Evolutionary conservation across 2,888 invertebrate species (phyloP), one percentile per base, ranked within the genome.

Genomic region (Gymnoscelis rufifasciata): DNA sequence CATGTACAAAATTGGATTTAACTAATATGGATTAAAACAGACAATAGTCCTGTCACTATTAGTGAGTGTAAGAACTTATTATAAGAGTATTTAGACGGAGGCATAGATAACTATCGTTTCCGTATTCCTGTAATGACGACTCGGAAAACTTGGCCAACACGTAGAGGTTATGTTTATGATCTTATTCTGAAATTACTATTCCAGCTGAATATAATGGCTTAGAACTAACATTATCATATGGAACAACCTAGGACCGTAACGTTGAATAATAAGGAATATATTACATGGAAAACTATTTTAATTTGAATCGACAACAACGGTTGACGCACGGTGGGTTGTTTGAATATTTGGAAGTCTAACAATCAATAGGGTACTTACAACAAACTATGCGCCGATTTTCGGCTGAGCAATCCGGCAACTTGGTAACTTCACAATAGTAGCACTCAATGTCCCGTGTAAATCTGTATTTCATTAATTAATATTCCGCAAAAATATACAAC

Each of bases 401-500:
- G 35, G 5, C 10, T 10, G 15, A 23, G 11, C 15, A 10, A 19
- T 23, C 19, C 19, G 19, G 10, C 19, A 7, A 7, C 7, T 10
- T 1, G 10, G 15, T 12, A 29, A 23, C 15, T 39, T 19, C 31
- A 42, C 35, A 19, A 42, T 33, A 36, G 15, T 11, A 36, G 13
- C 13, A 12, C 11, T 11, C 3, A 23, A 12, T 23, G 4, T 15
- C 7, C 23, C 3, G 1, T 36, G 26, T 36, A n/a, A 13, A 36
- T 1, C 40, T 40, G 24, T 35, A 23, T 23, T 7, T 28, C 30
- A 8, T 13, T 29, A 38, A 42, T n/a, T n/a, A n/a, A 38, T 38
- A 26, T n/a, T 33, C 28, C 23, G 29, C n/a, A 19, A 43, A 47
- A 39, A 24, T 27, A 28, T 42, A 47, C 47, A 47, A n/a, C 38